Conservation (phyloP, 1,140 invertebrate species). For the Camponotus pennsylvanicus region DNA sequence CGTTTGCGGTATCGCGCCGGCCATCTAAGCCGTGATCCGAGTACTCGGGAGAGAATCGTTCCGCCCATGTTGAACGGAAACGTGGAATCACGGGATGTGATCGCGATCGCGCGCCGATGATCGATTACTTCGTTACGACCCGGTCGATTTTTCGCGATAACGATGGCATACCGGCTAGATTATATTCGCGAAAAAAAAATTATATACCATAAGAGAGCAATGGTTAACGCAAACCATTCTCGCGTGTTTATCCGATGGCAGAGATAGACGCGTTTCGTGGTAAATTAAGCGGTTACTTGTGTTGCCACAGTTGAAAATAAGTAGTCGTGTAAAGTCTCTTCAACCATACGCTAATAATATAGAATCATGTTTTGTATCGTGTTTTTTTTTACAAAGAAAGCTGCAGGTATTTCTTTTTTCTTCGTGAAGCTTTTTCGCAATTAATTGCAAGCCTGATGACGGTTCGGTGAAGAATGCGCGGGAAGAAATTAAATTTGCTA, state of each 20-base stretch:
- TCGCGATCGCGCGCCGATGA: slow-evolving; percentile 55
- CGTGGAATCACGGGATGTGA: slow-evolving; percentile 40
- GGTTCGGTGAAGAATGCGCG: slow-evolving; percentile 28
- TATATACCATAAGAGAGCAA: not conserved
- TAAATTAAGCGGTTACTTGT: slow-evolving; percentile 39
- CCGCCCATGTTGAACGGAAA: slow-evolving; percentile 36
- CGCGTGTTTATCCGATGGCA: not conserved
- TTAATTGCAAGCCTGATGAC: slow-evolving; percentile 52
- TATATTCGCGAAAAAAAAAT: not conserved
- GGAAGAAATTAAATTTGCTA: slow-evolving; percentile 62
- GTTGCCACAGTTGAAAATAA: slow-evolving; percentile 2
- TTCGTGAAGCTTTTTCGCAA: not conserved
- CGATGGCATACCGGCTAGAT: not conserved
- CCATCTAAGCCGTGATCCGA: slow-evolving; percentile 73
- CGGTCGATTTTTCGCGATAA: slow-evolving; percentile 25
- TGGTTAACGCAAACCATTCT: not conserved
- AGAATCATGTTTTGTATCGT: not conserved
- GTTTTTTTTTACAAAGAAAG: not conserved
- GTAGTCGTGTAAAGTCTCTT: not conserved
- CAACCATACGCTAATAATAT: slow-evolving; percentile 35
- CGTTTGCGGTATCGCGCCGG: slow-evolving; percentile 69
- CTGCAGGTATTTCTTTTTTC: not conserved
- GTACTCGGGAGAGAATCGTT: slow-evolving; percentile 47
- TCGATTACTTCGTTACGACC: slow-evolving; percentile 64
- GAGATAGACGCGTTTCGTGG: not conserved